Percentiles rank a stretch among this genome's conserved stretches.
phyloP scores from a whole-genome alignment of 2,113 vertebrate genomes.

The Platysteira castanea region DNA sequence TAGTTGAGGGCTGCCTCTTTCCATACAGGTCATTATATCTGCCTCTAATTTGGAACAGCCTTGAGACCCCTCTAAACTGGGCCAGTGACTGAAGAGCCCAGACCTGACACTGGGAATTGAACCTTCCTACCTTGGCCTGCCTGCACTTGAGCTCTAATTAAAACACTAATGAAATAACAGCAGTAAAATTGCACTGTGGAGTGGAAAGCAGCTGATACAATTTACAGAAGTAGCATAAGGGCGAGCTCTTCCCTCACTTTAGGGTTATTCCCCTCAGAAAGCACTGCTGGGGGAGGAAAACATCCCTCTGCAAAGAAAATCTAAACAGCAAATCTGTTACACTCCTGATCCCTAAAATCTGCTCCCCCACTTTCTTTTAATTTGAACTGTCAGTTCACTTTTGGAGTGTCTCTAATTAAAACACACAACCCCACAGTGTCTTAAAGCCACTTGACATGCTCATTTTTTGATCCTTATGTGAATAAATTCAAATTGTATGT shows the following conservation, averaged over 20 bases:
- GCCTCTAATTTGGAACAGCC: background rate
- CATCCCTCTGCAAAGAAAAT: background rate
- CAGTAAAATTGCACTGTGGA: background rate
- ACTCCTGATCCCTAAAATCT: background rate
- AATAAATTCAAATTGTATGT: background rate
- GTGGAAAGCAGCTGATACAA: background rate
- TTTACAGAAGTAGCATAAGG: background rate
- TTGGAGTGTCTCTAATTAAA: background rate
- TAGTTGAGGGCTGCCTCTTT: background rate
- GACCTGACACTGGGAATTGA: background rate
- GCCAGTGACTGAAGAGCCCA: background rate
- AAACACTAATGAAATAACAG: background rate
- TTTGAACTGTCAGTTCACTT: background rate
- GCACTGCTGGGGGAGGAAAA: background rate
- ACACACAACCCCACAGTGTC: background rate
- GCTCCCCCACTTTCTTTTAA: background rate
- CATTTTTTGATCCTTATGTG: background rate
- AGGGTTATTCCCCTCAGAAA: background rate
- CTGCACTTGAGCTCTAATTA: background rate
- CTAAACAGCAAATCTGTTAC: background rate
- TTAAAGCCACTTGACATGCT: background rate
- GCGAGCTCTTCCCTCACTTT: background rate
- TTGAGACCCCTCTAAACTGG: background rate
- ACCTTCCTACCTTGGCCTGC: background rate
- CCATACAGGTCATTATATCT: background rate